Evolutionary conservation across 2,113 vertebrate species (phyloP).

Genomic region (Hypomesus transpacificus): DNA sequence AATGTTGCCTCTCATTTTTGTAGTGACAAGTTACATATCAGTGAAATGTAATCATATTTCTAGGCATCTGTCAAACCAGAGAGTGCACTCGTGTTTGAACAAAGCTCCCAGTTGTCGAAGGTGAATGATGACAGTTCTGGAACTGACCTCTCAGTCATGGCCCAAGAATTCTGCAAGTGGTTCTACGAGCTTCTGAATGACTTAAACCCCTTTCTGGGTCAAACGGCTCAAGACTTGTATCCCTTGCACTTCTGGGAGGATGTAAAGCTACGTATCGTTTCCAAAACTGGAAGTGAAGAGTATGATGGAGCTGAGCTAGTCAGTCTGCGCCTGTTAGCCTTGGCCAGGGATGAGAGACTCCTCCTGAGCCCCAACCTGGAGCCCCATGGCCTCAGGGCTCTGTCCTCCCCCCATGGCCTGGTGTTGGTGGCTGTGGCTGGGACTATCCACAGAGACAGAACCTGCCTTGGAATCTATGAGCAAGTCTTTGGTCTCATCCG

Average conservation of each 20-base stretch:
- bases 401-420: slow-evolving; percentile 80
- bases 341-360: slow-evolving; percentile 82
- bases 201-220: slow-evolving; percentile 78
- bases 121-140: not conserved
- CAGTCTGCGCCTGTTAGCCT: slow-evolving; percentile 82
- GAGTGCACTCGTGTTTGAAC: too few relatives aligned
- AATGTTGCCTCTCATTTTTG: too few relatives aligned
- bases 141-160: slow-evolving; percentile 67
- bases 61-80: too few relatives aligned
- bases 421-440: slow-evolving; percentile 90
- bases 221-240: slow-evolving; percentile 79
- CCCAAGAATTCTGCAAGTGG: slow-evolving; percentile 90
- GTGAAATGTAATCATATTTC: too few relatives aligned
- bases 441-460: slow-evolving; percentile 81
- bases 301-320: slow-evolving; percentile 68
- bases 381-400: slow-evolving; percentile 74
- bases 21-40: too few relatives aligned
- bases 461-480: slow-evolving; percentile 89
- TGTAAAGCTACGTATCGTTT: not conserved
- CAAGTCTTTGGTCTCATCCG: slow-evolving; percentile 89
- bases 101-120: too few relatives aligned
- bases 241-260: slow-evolving; percentile 94
- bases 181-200: slow-evolving; percentile 89
- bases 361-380: slow-evolving; percentile 84
- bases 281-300: too few relatives aligned